Evolutionary conservation across 2,113 vertebrate genomes (phyloP).

Genomic region (Solea senegalensis): DNA sequence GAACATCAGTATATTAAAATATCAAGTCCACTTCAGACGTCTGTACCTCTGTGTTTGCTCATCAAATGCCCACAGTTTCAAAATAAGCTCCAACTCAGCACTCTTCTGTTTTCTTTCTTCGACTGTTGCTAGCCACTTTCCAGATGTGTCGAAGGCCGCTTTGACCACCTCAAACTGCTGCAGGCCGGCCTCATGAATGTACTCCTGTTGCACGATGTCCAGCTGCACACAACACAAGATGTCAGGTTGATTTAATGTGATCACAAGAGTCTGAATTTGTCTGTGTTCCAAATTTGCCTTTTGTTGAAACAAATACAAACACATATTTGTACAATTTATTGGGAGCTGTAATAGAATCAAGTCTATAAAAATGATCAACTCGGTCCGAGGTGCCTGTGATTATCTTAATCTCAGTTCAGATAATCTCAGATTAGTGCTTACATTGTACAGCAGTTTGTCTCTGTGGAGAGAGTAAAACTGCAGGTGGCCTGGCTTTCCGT

Average conservation of each 20-base stretch:
- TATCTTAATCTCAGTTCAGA: too few relatives aligned
- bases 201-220: conserved; percentile 95
- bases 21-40: background rate
- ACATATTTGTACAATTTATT: too few relatives aligned
- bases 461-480: conserved; percentile 94
- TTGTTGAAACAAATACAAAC: too few relatives aligned
- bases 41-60: conserved; percentile 88
- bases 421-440: conserved; percentile 72
- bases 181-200: conserved; percentile 86
- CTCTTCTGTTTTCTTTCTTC: conserved; percentile 85
- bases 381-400: too few relatives aligned
- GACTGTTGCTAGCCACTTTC: conserved; percentile 91
- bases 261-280: too few relatives aligned
- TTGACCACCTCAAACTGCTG: conserved; percentile 88
- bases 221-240: conserved; percentile 77
- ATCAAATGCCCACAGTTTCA: conserved; percentile 91
- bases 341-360: too few relatives aligned
- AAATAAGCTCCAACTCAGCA: conserved; percentile 83
- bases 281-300: too few relatives aligned
- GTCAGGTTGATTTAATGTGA: too few relatives aligned
- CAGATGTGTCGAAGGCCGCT: conserved; percentile 81
- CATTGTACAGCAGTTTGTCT: conserved; percentile 94
- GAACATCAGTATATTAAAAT: too few relatives aligned
- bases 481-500: conserved; percentile 95
- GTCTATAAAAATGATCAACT: too few relatives aligned